Percentiles rank a stretch among this genome's conserved stretches.
phyloP scores from a whole-genome alignment of 2,797 vertebrate species.

The Syndactyla subalaris region DNA sequence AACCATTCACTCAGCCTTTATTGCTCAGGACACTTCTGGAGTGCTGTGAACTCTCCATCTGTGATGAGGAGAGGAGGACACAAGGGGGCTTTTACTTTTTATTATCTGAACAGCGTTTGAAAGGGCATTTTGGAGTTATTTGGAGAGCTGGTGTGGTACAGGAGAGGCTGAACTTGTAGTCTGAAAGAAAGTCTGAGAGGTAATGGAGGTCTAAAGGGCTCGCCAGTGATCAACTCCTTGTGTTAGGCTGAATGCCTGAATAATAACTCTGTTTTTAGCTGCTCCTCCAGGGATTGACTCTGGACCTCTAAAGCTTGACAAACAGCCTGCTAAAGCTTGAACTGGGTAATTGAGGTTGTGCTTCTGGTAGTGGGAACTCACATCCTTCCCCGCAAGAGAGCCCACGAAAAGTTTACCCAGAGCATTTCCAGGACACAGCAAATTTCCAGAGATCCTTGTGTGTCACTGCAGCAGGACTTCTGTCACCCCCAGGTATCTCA shows the following conservation, averaged over 20 bases:
- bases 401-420: background rate
- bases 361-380: background rate
- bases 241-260: background rate
- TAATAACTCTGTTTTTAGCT: background rate
- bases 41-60: background rate
- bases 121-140: background rate
- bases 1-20: background rate
- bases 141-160: background rate
- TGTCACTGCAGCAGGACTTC: background rate
- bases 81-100: background rate
- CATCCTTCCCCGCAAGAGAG: background rate
- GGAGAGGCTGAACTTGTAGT: background rate
- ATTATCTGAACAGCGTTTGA: background rate
- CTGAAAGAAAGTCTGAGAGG: background rate
- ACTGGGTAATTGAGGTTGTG: slow-evolving; percentile 1
- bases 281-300: background rate
- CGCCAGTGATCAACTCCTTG: background rate
- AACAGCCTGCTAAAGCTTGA: background rate
- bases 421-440: background rate
- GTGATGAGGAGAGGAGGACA: background rate
- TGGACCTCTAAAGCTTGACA: background rate
- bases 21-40: background rate
- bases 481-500: background rate
- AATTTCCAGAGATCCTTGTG: background rate
- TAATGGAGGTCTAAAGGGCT: background rate